phyloP scores from a whole-genome alignment of 2,888 invertebrate genomes.

The Dione vanillae region DNA sequence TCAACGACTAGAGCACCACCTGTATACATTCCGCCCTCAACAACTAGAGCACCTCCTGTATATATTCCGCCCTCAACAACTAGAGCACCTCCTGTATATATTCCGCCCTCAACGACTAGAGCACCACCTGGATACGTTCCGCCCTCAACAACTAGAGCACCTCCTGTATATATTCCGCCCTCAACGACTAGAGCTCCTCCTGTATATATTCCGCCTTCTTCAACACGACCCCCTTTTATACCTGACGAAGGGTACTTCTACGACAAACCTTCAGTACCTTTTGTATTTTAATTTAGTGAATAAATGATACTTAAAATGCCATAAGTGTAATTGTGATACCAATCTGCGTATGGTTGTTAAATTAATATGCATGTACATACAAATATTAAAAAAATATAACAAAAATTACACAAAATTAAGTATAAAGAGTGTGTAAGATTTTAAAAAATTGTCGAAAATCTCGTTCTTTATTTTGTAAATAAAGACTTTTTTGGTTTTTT shows the following conservation, averaged over 20 bases:
- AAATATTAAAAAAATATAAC: neutral
- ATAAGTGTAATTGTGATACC: conserved; percentile 79
- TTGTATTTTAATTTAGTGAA: conserved; percentile 67
- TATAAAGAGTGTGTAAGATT: neutral
- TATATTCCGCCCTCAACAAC: conserved; percentile 50
- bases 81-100: conserved; percentile 49
- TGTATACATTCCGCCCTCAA: conserved; percentile 44
- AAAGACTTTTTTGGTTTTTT: too few relatives aligned
- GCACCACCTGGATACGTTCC: conserved; percentile 59
- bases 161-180: conserved; percentile 53
- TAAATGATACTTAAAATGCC: conserved; percentile 50
- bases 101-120: conserved; percentile 56
- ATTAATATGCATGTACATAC: conserved; percentile 22
- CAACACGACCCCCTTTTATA: conserved; percentile 66
- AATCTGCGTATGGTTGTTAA: conserved; percentile 54
- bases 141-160: conserved; percentile 50
- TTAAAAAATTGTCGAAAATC: neutral
- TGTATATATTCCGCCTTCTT: conserved; percentile 42
- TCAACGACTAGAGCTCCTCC: conserved; percentile 53
- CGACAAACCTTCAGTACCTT: conserved; percentile 74
- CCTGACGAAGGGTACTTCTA: conserved; percentile 75
- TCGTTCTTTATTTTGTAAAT: too few relatives aligned
- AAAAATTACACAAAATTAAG: neutral
- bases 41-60: conserved; percentile 49
- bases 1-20: conserved; percentile 49